These are phyloP conservation scores for Deroptyus accipitrinus DNA, from an alignment of 2,113 vertebrate species.

Conservation along the genomic window DNA sequence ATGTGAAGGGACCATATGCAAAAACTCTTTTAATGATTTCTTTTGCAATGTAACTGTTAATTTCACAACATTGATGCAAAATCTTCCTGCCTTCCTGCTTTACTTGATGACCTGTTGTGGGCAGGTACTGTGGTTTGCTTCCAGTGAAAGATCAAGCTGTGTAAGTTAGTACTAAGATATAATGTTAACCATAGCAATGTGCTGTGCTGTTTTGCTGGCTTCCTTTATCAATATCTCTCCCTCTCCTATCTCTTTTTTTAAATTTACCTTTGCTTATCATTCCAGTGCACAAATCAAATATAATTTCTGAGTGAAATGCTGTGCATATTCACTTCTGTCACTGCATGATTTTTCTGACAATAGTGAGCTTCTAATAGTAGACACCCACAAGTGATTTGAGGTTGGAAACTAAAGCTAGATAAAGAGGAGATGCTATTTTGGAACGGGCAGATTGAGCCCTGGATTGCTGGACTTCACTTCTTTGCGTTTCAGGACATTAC, in stretches of 20 bases:
- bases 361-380: neutral
- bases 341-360: neutral
- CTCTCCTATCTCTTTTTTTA: neutral
- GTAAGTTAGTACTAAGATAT: neutral
- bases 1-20: neutral
- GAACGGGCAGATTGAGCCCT: neutral
- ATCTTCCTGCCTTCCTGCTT: neutral
- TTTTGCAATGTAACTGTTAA: neutral
- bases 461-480: neutral
- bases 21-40: neutral
- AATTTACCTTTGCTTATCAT: neutral
- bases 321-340: neutral
- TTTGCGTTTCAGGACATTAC: conserved; percentile 78
- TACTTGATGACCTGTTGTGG: neutral
- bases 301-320: neutral
- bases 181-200: neutral
- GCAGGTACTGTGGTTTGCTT: neutral
- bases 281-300: neutral
- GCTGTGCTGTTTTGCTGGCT: neutral
- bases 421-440: neutral
- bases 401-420: neutral
- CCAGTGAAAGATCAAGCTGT: neutral
- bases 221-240: neutral
- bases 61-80: neutral
- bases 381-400: neutral